Percentiles rank a stretch among this genome's conserved stretches.
These are phyloP conservation scores for Myotis davidii DNA, from an alignment of 2,113 vertebrate species.

Conservation along the genomic window DNA sequence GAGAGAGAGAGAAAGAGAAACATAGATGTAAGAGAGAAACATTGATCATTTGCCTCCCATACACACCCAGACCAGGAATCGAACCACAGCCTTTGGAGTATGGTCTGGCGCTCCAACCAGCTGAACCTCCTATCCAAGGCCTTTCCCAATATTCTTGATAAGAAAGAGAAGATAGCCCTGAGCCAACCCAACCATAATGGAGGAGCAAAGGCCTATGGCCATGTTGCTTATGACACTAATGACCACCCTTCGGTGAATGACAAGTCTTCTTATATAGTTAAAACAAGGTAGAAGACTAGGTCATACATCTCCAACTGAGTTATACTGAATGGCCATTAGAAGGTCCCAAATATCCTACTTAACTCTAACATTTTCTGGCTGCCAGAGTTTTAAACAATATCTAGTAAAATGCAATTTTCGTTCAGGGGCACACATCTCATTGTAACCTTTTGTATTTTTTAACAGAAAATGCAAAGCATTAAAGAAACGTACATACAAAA, in stretches of 20 bases:
- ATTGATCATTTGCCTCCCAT: not conserved
- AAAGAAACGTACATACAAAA: not conserved
- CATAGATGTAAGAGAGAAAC: not conserved
- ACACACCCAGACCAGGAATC: not conserved
- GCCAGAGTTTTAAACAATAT: not conserved
- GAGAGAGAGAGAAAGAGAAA: no score
- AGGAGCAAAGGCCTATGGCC: not conserved
- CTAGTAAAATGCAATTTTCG: not conserved
- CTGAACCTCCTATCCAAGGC: not conserved
- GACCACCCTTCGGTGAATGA: no score
- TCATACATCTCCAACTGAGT: not conserved
- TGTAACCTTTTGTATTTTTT: not conserved
- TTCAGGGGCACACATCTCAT: not conserved
- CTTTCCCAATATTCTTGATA: not conserved
- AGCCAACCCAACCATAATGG: not conserved
- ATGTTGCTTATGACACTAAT: not conserved
- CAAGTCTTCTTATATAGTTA: accelerated
- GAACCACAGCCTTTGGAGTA: not conserved
- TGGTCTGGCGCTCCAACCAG: not conserved
- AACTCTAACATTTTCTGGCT: not conserved
- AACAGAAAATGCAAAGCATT: not conserved
- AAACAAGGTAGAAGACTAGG: not conserved
- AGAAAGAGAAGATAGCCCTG: not conserved
- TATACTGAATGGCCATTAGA: not conserved
- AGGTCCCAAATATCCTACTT: not conserved